phyloP scores from a whole-genome alignment of 2,113 vertebrate genomes.

The Crotalus viridis region DNA sequence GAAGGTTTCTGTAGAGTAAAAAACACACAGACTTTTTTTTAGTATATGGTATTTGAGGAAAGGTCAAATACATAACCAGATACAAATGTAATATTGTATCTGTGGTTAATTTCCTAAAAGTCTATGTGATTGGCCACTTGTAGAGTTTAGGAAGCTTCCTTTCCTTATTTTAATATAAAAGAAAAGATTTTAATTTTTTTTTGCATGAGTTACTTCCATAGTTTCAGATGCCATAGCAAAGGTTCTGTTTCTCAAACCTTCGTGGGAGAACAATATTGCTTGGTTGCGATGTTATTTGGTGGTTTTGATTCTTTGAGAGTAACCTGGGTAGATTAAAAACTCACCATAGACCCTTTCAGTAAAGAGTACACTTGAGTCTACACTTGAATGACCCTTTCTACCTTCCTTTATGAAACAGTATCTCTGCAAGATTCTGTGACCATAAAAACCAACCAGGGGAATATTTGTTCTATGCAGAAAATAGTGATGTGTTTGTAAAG shows the following conservation, averaged over 20 bases:
- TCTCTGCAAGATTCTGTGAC: constrained; percentile 73
- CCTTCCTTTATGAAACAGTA: constrained; percentile 69
- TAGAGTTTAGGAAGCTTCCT: background rate
- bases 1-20: background rate
- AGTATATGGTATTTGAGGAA: background rate
- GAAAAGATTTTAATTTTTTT: background rate
- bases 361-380: background rate
- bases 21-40: background rate
- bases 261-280: background rate
- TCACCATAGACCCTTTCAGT: background rate
- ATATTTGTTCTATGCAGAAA: constrained; percentile 82
- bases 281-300: background rate
- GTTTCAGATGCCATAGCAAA: background rate
- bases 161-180: background rate
- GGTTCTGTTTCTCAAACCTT: background rate
- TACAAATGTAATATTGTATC: background rate
- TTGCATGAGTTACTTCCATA: background rate
- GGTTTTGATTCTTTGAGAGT: constrained; percentile 18
- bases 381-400: constrained; percentile 19
- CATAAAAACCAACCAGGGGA: constrained; percentile 75
- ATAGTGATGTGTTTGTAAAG: constrained; percentile 67
- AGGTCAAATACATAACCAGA: background rate
- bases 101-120: background rate
- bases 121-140: background rate
- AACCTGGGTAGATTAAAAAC: background rate